Percentiles rank a stretch among this genome's conserved stretches.
phyloP scores from a whole-genome alignment of 2,113 vertebrate genomes.

The Triplophysa dalaica region DNA sequence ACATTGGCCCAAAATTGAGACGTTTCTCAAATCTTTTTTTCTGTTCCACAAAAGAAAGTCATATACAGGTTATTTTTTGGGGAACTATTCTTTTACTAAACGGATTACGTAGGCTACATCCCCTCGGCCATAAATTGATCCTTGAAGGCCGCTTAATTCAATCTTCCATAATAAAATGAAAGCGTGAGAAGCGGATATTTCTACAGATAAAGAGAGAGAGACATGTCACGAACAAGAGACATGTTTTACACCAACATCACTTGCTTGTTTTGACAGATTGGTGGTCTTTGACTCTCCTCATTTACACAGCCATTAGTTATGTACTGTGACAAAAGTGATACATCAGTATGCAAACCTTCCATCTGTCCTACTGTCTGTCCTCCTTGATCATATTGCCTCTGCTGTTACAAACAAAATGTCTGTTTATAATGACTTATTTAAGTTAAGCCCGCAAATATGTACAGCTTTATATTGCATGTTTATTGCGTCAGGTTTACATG shows the following conservation, averaged over 20 bases:
- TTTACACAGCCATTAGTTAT: neutral
- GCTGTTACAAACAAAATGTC: neutral
- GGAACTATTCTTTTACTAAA: neutral
- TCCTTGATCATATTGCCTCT: neutral
- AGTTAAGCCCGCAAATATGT: too few species aligned
- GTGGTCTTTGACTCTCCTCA: neutral
- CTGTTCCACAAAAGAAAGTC: too few species aligned
- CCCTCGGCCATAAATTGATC: neutral
- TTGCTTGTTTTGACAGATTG: neutral
- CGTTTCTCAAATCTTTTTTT: too few species aligned
- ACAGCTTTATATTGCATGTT: too few species aligned
- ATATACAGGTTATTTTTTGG: neutral
- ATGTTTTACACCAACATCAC: neutral
- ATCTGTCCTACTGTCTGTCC: neutral
- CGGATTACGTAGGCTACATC: neutral
- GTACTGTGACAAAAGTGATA: neutral
- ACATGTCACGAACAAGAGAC: too few species aligned
- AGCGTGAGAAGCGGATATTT: neutral
- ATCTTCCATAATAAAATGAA: conserved; percentile 24
- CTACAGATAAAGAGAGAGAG: neutral
- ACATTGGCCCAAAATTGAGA: too few species aligned
- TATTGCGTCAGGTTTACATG: neutral
- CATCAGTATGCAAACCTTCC: neutral
- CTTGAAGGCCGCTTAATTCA: neutral
- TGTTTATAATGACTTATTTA: neutral